Base-by-base conservation (phyloP, 2,888 invertebrate species). In the Flexamia atlantica region DNA sequence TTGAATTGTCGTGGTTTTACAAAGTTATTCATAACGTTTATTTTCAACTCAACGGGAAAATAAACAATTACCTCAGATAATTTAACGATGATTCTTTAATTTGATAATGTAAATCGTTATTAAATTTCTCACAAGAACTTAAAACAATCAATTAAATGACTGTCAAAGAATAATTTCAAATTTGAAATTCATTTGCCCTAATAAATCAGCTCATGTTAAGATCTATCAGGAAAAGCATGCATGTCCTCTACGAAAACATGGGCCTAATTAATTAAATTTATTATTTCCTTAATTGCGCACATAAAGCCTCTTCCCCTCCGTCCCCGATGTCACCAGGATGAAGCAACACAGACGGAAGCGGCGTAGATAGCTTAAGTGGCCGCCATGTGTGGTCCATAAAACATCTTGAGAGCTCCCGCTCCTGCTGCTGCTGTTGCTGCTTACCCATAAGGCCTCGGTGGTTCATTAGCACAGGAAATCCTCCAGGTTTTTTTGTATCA, bases 381-480 rank as follows among this genome's bases (percentile, higher is more conserved):
- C 70, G 40, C 70, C 70, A 70, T 70, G 70, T 70, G 70, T 70
- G 70, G 70, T 70, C 70, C 40, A 70, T 70, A 70, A 70, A 70
- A 70, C 70, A 70, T 28, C 0, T 25, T 4, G 36, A 70, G 68
- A 40, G n/a, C 17, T 40, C 4, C 70, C 23, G 36, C 23, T n/a
- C 30, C 70, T 70, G 32, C 9, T 68, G 9, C 70, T 70, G n/a
- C 4, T 70, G n/a, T 40, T 40, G 36, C 9, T n/a, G n/a, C n/a
- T n/a, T n/a, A n/a, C n/a, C 14, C 60, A 20, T 68, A 7, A 5
- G 28, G 10, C 68, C 46, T 12, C 10, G 30, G 7, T 57, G 64
- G 14, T 17, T 64, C 64, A 64, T 64, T 64, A 64, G 20, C 28
- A 14, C 64, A 30, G 64, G 64, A 64, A 28, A 64, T 64, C 64